These are phyloP conservation scores for Chloropsis hardwickii DNA, from an alignment of 2,113 vertebrate species.

Conservation along the genomic window DNA sequence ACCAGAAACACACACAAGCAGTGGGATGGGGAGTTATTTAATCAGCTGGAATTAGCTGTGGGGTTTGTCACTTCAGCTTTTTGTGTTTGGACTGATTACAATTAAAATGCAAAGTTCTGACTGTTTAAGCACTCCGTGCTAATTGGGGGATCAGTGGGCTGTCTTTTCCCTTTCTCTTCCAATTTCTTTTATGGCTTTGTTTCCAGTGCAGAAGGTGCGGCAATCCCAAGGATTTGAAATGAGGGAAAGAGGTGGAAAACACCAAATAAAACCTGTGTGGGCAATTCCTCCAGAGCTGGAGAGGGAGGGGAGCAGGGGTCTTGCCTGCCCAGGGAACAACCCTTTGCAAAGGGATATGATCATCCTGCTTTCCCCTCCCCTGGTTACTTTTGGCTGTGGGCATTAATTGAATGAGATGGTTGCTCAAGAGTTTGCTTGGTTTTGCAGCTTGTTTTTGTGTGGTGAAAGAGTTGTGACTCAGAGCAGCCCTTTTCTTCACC, in stretches of 20 bases:
- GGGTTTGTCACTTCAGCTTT: slow-evolving; percentile 42
- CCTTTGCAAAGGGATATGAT: not conserved
- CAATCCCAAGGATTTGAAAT: not conserved
- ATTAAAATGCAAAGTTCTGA: slow-evolving; percentile 45
- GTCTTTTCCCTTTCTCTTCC: slow-evolving; percentile 5
- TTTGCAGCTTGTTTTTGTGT: not conserved
- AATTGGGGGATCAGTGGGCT: not conserved
- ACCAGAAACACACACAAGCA: not conserved
- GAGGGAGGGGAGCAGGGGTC: not conserved
- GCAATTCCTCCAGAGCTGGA: not conserved
- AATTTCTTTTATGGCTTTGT: slow-evolving; percentile 30
- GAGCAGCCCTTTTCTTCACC: not conserved
- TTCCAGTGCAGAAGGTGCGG: not conserved
- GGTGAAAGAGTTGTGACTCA: not conserved
- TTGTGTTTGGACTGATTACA: slow-evolving; percentile 12
- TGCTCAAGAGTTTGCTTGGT: not conserved
- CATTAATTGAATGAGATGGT: not conserved
- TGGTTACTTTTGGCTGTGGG: not conserved
- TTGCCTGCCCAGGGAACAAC: not conserved
- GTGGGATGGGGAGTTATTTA: not conserved
- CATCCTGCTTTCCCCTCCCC: not conserved
- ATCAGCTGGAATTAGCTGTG: slow-evolving; percentile 40
- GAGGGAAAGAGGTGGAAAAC: not conserved
- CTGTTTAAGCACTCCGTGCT: not conserved
- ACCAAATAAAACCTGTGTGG: not conserved